Evolutionary conservation across 1,140 invertebrate genomes (phyloP), one percentile per base, ranked within the genome.

Genomic region (Metaphire vulgaris): DNA sequence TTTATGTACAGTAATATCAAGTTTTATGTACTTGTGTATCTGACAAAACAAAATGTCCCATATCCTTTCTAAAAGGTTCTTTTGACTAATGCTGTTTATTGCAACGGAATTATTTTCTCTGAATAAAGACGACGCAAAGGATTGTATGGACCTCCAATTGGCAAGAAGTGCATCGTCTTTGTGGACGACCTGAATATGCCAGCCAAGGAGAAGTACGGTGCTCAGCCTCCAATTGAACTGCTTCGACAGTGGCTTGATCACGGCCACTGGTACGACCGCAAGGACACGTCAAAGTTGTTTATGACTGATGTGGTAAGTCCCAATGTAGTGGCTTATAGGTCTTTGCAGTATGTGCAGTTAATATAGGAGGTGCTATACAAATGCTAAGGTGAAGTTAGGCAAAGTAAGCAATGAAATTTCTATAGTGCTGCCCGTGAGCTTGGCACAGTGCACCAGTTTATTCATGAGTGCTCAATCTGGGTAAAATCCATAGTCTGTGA

Each of bases 241-340:
- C 80, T 87, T n/a, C 66, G 86, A 71, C 86, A 87, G 79, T 87
- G 85, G 85, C 78, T 86, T 28, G 85, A 87, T 75, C 86, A 87
- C 76, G 83, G 83, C 2, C 85, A 87, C 75, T 87, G 86, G 86
- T 87, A 86, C 76, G 86, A 87, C 77, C 82, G 78, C 69, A 87
- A 87, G 77, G 86, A 87, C 80, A 87, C 86, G 31, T 81, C 84
- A 32, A 84, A 84, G 78, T 73, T 87, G 2, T 84, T 85, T 79
- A 79, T 87, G 0, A 80, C 79, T 71, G 86, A 87, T 82, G 83
- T 86, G 78, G 92, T 94, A 87, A 88, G 89, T 88, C 29, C 21
- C 32, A 33, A 31, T 30, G 56, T 15, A 1, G 16, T 73, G 16
- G 33, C 16, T 16, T 1, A n/a, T 1, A 29, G 32, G 1, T 32